Base-by-base conservation (phyloP, 2,113 vertebrate species). In the Indri indri region DNA sequence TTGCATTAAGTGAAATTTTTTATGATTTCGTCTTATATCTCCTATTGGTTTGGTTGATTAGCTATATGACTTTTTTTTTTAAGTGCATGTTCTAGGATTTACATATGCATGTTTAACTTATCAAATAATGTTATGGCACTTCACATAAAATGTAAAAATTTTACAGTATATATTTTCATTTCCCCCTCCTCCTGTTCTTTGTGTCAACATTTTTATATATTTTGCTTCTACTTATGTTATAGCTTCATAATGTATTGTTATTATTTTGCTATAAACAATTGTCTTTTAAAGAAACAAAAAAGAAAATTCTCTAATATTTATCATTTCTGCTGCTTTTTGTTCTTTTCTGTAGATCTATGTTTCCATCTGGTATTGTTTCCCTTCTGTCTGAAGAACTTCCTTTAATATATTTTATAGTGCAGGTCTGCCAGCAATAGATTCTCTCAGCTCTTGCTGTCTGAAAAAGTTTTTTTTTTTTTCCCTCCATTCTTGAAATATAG, bases 301-400 rank as follows among this genome's bases (percentile, higher is more conserved):
- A 92, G 20, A 87, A 92, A 74, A n/a, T 17, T 23, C 0, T 2
- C 23, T 57, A 37, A 17, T 70, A 73, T 30, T 70, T 76, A 82
- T 40, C 7, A 45, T 81, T 94, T 86, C 42, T 87, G 12, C 4
- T 45, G 37, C 16, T 74, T 88, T 91, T 63, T 76, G 11, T 54
- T 80, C 54, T 81, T 91, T 63, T 81, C 71, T 76, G 17, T 50
- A 93, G 37, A 74, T 87, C 40, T 95, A 32, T 27, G 3, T 27
- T 97, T 88, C 68, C 83, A 95, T 80, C 47, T 95, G 61, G 20
- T 74, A 93, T 92, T 97, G 50, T 90, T 97, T 97, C 86, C n/a
- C 79, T 92, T 94, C 68, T 66, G 92, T 97, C 83, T 93, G 70
- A 54, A 85, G 74, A 96, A 96, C 68, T 96, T 96, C 68, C 83